Evolutionary conservation across 2,113 vertebrate species (phyloP).

Genomic region (Pitta sordida): DNA sequence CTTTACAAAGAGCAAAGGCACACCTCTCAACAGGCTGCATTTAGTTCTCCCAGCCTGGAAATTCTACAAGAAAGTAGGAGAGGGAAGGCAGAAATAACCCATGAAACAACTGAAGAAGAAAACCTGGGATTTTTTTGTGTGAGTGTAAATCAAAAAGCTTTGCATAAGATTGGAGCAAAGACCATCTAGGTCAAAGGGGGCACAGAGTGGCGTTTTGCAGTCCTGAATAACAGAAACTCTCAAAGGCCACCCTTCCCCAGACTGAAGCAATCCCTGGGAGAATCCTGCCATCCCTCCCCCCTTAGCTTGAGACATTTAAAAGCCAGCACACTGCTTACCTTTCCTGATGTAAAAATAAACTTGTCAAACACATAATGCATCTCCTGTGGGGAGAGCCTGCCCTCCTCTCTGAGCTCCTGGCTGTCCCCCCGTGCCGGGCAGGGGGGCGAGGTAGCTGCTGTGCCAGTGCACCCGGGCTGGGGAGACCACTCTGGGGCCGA

Average conservation of each 20-base stretch:
- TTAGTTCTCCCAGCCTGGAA: not conserved
- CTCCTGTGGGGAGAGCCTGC: slow-evolving; percentile 73
- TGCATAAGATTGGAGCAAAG: not conserved
- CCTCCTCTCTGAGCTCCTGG: slow-evolving; percentile 67
- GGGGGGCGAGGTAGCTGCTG: slow-evolving; percentile 78
- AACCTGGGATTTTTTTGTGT: not conserved
- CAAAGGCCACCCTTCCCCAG: not conserved
- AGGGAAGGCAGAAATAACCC: not conserved
- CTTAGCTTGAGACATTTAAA: not conserved
- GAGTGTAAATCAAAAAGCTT: not conserved
- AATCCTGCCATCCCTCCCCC: not conserved
- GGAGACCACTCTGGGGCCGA: slow-evolving; percentile 41
- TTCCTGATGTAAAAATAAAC: slow-evolving; percentile 96
- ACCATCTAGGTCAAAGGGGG: not conserved
- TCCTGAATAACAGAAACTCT: not conserved
- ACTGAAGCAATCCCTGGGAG: not conserved
- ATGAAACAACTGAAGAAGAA: not conserved
- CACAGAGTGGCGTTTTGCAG: not conserved
- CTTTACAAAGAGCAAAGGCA: not conserved
- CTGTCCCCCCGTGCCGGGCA: slow-evolving; percentile 68
- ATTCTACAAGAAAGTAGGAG: not conserved
- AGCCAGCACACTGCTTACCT: slow-evolving; percentile 72
- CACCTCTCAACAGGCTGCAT: not conserved
- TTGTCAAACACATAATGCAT: slow-evolving; percentile 93
- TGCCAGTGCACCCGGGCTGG: slow-evolving; percentile 57